A percentile compares a stretch with the other conserved stretches of the same genome.
These are phyloP conservation scores for Pseudomyrmex sp. DNA, from an alignment of 1,140 invertebrate species.

Conservation along the genomic window DNA sequence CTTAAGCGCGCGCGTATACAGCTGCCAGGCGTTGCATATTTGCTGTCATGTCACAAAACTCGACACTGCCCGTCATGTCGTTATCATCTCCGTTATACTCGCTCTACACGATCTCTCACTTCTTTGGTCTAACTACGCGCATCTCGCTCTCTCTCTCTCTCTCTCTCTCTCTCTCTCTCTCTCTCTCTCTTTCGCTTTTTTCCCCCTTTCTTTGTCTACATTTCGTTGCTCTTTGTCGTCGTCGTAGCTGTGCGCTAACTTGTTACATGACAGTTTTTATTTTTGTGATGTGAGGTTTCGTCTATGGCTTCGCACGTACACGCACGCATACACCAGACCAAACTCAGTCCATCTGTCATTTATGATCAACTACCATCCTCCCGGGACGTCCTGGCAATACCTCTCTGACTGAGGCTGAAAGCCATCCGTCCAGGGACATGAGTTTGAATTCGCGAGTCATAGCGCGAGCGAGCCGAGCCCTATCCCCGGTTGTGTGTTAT, in stretches of 20 bases:
- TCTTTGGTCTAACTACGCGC: constrained; percentile 29
- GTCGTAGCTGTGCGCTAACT: constrained; percentile 58
- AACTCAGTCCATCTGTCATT: constrained; percentile 75
- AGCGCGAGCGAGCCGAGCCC: constrained; percentile 42
- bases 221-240: constrained; percentile 46
- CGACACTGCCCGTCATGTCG: constrained; percentile 65
- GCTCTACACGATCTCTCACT: constrained; percentile 43
- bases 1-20: constrained; percentile 64
- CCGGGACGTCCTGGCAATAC: constrained; percentile 65
- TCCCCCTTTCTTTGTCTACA: constrained; percentile 10
- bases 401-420: constrained; percentile 58
- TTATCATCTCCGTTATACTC: constrained; percentile 55
- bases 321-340: constrained; percentile 33
- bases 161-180: background rate
- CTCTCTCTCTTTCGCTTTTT: constrained; percentile 23
- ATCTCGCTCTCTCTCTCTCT: background rate
- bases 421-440: constrained; percentile 56
- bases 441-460: constrained; percentile 61
- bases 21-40: constrained; percentile 74
- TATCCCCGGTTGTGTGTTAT: constrained; percentile 46
- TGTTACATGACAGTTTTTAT: constrained; percentile 64
- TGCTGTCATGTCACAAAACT: constrained; percentile 73
- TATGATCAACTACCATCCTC: constrained; percentile 74
- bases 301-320: constrained; percentile 52
- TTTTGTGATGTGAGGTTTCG: constrained; percentile 37